Evolutionary conservation across 2,113 vertebrate genomes (phyloP).

Genomic region (Ondatra zibethicus): DNA sequence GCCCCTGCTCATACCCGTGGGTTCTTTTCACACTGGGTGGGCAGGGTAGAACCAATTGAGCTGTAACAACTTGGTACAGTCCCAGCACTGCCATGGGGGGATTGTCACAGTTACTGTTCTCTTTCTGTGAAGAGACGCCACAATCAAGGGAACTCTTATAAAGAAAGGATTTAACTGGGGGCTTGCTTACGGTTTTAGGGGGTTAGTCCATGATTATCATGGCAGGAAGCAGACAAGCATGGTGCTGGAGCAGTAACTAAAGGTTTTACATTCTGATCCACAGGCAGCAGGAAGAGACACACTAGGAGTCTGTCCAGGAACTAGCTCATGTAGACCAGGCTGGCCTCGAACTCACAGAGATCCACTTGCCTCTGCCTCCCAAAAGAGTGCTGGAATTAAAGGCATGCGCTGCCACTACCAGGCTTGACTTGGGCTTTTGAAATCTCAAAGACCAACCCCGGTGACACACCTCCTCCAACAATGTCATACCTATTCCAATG

Average conservation of each 20-base stretch:
- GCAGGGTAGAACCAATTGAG: neutral
- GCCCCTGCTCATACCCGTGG: rapidly evolving
- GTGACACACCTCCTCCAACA: neutral
- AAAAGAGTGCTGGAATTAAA: no score
- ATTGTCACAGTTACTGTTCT: neutral
- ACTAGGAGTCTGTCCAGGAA: neutral
- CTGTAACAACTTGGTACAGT: no score
- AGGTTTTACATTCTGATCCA: neutral
- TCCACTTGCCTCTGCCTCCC: no score
- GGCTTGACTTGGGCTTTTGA: neutral
- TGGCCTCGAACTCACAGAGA: no score
- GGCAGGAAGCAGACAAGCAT: neutral
- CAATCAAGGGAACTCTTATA: neutral
- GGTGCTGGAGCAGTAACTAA: neutral
- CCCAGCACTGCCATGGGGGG: rapidly evolving
- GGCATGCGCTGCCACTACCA: no score
- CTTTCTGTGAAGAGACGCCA: neutral
- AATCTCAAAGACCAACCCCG: neutral
- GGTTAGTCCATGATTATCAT: neutral
- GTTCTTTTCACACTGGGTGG: no score
- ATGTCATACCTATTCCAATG: no score
- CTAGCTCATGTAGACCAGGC: no score
- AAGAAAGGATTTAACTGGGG: neutral
- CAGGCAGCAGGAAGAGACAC: neutral
- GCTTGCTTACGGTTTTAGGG: neutral